Evolutionary conservation across 2,113 vertebrate genomes (phyloP).

Genomic region (Cyprinodon variegatus): DNA sequence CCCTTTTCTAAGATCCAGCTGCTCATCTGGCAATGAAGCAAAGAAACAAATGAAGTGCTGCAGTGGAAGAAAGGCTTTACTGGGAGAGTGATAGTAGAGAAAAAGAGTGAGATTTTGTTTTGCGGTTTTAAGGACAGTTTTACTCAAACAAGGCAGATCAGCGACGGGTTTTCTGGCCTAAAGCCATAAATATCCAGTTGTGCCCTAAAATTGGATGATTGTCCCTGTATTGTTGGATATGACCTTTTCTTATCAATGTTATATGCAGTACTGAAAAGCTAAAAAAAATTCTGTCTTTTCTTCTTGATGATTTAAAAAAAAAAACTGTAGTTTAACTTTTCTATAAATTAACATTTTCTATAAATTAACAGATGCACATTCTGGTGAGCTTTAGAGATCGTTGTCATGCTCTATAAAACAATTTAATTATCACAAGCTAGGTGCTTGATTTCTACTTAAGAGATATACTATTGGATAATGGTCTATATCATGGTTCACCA

Average conservation of each 20-base stretch:
- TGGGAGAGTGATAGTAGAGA: conserved; percentile 49
- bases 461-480: too few relatives aligned
- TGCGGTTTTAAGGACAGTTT: conserved; percentile 46
- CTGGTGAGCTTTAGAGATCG: too few relatives aligned
- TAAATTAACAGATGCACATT: too few relatives aligned
- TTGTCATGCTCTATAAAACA: too few relatives aligned
- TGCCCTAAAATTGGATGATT: conserved; percentile 10
- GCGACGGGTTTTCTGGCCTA: conserved; percentile 44
- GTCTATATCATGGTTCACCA: too few relatives aligned
- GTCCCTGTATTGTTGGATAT: conserved; percentile 26
- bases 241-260: conserved; percentile 1
- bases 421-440: too few relatives aligned
- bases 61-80: conserved; percentile 59
- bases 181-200: conserved; percentile 49
- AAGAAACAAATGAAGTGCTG: conserved; percentile 71
- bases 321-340: too few relatives aligned
- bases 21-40: conserved; percentile 73
- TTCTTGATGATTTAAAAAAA: neutral
- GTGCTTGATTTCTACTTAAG: too few relatives aligned
- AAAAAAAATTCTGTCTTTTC: neutral
- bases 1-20: conserved; percentile 62
- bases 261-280: neutral
- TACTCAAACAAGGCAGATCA: conserved; percentile 55
- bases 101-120: conserved; percentile 47
- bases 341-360: too few relatives aligned